Conservation (phyloP, 2,888 invertebrate species). For the Molanna angustata region DNA sequence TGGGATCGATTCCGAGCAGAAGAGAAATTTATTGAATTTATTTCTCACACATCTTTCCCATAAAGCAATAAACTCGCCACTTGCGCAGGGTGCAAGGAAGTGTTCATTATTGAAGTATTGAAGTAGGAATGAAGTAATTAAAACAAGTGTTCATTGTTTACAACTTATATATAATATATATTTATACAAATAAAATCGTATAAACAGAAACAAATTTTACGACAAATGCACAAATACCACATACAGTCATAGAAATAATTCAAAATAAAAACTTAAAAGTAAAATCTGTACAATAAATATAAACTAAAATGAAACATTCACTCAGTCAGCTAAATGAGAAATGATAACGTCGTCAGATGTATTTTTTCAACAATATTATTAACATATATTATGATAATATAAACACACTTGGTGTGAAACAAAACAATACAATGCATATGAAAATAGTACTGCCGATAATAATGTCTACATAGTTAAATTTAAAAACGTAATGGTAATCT, state of each 20-base stretch:
- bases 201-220: conserved; percentile 33
- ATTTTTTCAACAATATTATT: conserved; percentile 13
- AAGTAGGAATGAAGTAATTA: background rate
- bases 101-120: too few species aligned
- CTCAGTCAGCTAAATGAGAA: conserved; percentile 19
- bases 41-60: too few species aligned
- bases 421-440: too few species aligned
- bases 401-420: conserved; percentile 20
- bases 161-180: conserved; percentile 21
- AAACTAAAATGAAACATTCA: conserved; percentile 25
- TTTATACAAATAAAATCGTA: conserved; percentile 33
- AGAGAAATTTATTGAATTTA: too few species aligned
- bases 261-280: conserved; percentile 24
- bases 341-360: conserved; percentile 12
- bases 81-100: too few species aligned
- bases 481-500: too few species aligned
- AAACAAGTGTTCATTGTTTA: background rate
- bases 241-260: conserved; percentile 31
- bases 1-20: too few species aligned
- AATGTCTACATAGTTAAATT: too few species aligned
- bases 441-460: too few species aligned
- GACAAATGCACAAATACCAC: conserved; percentile 32
- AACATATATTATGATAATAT: too few species aligned
- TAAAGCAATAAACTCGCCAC: too few species aligned
- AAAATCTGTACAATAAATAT: conserved; percentile 32